A percentile compares a stretch with the other conserved stretches of the same genome.
phyloP scores from a whole-genome alignment of 2,888 invertebrate species.

The Ypsolopha scabrella region DNA sequence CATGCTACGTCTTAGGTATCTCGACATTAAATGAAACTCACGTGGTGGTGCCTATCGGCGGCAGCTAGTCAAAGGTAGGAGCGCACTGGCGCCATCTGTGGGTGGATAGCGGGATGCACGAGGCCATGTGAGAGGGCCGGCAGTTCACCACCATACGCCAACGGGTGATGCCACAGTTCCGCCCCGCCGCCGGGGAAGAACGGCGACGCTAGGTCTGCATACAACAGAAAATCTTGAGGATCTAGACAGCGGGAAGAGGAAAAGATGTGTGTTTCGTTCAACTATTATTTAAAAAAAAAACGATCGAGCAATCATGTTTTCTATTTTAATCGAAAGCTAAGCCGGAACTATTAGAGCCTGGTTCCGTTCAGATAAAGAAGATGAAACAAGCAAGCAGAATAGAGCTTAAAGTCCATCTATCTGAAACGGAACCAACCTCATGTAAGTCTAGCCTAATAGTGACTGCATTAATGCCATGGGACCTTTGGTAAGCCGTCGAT shows the following conservation, averaged over 20 bases:
- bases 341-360: no score
- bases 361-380: no score
- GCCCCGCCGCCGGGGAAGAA: constrained; percentile 92
- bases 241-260: constrained; percentile 12
- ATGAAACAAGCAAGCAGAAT: no score
- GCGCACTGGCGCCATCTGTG: constrained; percentile 95
- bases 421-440: no score
- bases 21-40: constrained; percentile 41
- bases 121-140: constrained; percentile 90
- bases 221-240: constrained; percentile 18
- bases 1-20: background rate
- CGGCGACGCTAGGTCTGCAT: constrained; percentile 92
- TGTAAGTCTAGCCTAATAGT: no score
- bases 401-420: no score
- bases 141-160: constrained; percentile 84
- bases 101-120: constrained; percentile 97
- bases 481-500: no score
- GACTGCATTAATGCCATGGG: no score
- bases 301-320: no score
- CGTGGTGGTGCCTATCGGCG: constrained; percentile 81
- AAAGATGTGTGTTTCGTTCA: constrained; percentile 4
- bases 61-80: constrained; percentile 98
- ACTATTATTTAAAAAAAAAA: no score
- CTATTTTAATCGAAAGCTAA: no score
- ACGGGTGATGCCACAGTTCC: constrained; percentile 94